phyloP scores from a whole-genome alignment of 2,797 vertebrate species.

The Agapornis canus region DNA sequence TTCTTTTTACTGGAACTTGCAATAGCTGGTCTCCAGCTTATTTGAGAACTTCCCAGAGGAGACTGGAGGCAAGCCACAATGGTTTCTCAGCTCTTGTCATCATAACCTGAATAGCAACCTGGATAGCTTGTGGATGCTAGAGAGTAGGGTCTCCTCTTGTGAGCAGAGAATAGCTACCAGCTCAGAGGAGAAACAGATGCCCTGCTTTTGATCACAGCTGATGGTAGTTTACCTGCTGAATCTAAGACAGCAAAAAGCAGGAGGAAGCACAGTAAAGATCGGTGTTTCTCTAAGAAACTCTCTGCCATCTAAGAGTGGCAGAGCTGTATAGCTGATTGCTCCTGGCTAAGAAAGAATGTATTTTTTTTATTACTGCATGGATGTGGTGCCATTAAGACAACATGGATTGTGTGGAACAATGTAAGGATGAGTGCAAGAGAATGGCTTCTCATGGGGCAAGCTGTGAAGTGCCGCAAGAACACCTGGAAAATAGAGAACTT shows the following conservation, averaged over 20 bases:
- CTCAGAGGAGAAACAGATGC: not conserved
- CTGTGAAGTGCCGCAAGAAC: not conserved
- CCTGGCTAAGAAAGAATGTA: not conserved
- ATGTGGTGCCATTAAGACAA: not conserved
- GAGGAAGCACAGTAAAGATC: not conserved
- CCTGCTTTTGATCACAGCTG: not conserved
- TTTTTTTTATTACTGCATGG: not conserved
- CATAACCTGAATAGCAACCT: fast-evolving
- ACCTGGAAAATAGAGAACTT: not conserved
- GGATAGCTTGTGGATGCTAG: not conserved
- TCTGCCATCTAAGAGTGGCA: not conserved
- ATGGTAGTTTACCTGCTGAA: not conserved
- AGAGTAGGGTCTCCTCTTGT: not conserved
- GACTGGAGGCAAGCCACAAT: fast-evolving
- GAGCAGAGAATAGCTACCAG: not conserved
- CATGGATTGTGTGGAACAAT: not conserved
- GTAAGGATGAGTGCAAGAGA: not conserved
- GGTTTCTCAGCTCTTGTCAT: not conserved
- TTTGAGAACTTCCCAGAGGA: not conserved
- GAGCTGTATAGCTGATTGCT: not conserved
- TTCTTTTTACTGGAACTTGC: not conserved
- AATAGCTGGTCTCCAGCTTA: not conserved
- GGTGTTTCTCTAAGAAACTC: too few species aligned
- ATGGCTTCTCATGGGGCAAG: not conserved
- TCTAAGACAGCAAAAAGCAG: not conserved